phyloP scores from a whole-genome alignment of 2,888 invertebrate species.

The Tholera decimalis region DNA sequence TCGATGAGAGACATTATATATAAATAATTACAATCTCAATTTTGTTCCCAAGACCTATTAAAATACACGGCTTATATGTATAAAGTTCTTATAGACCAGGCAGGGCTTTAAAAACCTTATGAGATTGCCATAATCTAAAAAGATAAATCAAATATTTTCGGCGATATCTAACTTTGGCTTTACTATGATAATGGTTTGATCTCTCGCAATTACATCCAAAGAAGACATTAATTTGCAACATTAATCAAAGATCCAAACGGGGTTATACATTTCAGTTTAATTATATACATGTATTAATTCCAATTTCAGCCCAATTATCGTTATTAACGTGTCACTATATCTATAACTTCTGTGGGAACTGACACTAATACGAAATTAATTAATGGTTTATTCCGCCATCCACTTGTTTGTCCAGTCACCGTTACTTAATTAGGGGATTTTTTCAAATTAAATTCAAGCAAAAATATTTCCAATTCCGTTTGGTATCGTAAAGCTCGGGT shows the following conservation, averaged over 20 bases:
- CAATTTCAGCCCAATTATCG: slow-evolving; percentile 50
- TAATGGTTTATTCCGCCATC: slow-evolving; percentile 72
- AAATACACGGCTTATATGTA: slow-evolving; percentile 28
- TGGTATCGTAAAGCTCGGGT: slow-evolving; percentile 23
- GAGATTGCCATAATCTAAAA: not conserved
- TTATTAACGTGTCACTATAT: slow-evolving; percentile 70
- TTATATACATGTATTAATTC: slow-evolving; percentile 27
- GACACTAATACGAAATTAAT: slow-evolving; percentile 72
- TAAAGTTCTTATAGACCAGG: not conserved
- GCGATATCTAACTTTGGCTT: not conserved
- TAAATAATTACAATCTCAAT: slow-evolving; percentile 60
- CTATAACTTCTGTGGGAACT: slow-evolving; percentile 67
- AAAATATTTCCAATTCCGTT: slow-evolving; percentile 41
- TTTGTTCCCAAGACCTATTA: slow-evolving; percentile 54
- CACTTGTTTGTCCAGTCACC: slow-evolving; percentile 75
- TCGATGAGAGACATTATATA: slow-evolving; percentile 57
- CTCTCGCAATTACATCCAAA: not conserved
- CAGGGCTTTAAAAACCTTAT: slow-evolving; percentile 3
- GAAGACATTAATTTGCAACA: slow-evolving; percentile 3
- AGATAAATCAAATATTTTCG: not conserved
- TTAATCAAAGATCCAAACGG: slow-evolving; percentile 26
- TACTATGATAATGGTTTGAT: slow-evolving; percentile 12
- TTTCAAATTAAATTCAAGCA: slow-evolving; percentile 55
- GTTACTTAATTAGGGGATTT: slow-evolving; percentile 68
- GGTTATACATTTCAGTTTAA: slow-evolving; percentile 31